These are phyloP conservation scores for Phlogophora meticulosa DNA, from an alignment of 2,888 invertebrate genomes.

Conservation along the genomic window DNA sequence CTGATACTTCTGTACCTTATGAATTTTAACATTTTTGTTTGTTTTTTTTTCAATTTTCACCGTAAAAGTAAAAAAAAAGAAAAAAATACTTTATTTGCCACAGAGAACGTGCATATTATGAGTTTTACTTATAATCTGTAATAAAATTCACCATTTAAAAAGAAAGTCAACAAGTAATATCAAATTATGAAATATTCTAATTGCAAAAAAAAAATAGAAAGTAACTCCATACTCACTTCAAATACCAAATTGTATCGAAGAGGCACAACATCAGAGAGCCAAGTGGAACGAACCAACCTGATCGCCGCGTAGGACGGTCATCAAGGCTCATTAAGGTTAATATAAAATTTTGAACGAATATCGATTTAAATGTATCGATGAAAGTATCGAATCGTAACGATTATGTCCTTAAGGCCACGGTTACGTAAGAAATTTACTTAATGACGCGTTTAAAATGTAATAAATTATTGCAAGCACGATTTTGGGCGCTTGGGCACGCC, in stretches of 20 bases:
- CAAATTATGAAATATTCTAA: no score
- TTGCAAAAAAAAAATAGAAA: no score
- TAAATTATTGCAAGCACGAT: constrained; percentile 63
- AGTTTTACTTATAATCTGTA: no score
- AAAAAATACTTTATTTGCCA: no score
- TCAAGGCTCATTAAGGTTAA: constrained; percentile 89
- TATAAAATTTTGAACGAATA: constrained; percentile 85
- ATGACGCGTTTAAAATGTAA: constrained; percentile 73
- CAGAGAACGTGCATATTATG: no score
- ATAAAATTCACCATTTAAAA: no score
- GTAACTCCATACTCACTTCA: no score
- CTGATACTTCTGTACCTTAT: no score
- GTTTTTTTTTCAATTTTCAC: no score
- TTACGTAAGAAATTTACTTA: constrained; percentile 76
- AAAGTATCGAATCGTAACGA: constrained; percentile 84
- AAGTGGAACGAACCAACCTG: constrained; percentile 63
- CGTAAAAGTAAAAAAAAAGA: no score
- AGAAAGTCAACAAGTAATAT: no score
- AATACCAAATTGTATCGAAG: background rate
- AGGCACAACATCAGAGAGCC: constrained; percentile 32
- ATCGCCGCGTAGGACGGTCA: constrained; percentile 77
- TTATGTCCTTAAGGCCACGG: constrained; percentile 73
- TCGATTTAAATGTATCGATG: constrained; percentile 88
- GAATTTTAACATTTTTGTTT: no score
- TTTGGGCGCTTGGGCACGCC: constrained; percentile 49